Evolutionary conservation across 2,113 vertebrate genomes (phyloP).

Genomic region (Daphoenositta chrysoptera): DNA sequence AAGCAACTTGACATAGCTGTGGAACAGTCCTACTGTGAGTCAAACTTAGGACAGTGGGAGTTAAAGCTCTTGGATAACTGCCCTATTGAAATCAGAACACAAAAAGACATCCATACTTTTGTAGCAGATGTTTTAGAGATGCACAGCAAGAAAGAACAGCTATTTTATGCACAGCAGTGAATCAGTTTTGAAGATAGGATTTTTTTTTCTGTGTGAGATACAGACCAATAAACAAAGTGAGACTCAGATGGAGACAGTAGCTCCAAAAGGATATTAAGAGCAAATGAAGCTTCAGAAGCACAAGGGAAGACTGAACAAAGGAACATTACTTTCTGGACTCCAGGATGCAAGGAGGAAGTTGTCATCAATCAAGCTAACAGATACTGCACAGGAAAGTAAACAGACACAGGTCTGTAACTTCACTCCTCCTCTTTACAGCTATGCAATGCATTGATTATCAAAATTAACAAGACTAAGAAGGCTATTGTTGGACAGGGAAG

Average conservation of each 20-base stretch:
- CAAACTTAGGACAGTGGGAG: not conserved
- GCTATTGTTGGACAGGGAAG: not conserved
- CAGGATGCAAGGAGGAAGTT: not conserved
- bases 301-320: not conserved
- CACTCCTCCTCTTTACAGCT: not conserved
- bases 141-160: not conserved
- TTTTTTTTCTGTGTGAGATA: not conserved
- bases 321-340: not conserved
- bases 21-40: not conserved
- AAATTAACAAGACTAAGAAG: not conserved
- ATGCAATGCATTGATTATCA: not conserved
- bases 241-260: not conserved
- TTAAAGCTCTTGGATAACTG: not conserved
- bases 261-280: not conserved
- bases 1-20: not conserved
- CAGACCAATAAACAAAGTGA: not conserved
- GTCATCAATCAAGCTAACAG: not conserved
- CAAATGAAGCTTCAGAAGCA: not conserved
- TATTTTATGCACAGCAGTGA: not conserved
- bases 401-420: not conserved
- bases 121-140: not conserved
- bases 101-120: not conserved
- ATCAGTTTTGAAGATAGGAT: not conserved
- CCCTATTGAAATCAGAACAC: not conserved
- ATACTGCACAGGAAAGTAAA: not conserved